A percentile compares a stretch with the other conserved stretches of the same genome.
phyloP scores from a whole-genome alignment of 2,888 invertebrate genomes.

The Idaea biselata region DNA sequence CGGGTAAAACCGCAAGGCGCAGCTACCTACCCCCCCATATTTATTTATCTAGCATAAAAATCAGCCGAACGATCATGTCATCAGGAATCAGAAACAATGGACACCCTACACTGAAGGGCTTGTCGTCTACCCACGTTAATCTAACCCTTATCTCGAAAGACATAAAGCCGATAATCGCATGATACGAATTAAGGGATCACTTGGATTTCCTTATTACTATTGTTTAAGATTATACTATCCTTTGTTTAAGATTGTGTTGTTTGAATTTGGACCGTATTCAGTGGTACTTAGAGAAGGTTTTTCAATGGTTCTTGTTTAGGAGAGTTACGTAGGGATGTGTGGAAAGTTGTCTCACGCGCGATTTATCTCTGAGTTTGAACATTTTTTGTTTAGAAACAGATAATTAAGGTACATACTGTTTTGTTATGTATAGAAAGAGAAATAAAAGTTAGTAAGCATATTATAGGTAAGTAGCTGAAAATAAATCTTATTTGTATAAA shows the following conservation, averaged over 20 bases:
- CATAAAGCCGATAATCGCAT: not conserved
- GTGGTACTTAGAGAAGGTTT: not conserved
- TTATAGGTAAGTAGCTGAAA: no score
- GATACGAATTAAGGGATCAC: not conserved
- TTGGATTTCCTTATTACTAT: not conserved
- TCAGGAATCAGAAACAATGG: not conserved
- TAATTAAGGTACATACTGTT: no score
- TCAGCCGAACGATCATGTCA: not conserved
- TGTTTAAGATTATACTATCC: not conserved
- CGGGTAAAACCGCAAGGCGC: constrained; percentile 13
- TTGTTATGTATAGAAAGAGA: no score
- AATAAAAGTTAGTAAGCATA: no score
- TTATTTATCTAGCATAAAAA: not conserved
- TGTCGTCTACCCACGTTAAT: not conserved
- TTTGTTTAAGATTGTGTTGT: not conserved
- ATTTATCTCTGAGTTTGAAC: no score
- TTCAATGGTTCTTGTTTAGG: not conserved
- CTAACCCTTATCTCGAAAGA: not conserved
- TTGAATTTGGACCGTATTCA: not conserved
- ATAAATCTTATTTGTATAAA: no score
- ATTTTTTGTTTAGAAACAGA: no score
- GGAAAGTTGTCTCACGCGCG: no score
- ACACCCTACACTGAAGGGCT: not conserved
- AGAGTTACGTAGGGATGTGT: not conserved
- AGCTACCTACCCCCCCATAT: not conserved